Percentiles rank a stretch among this genome's conserved stretches.
Evolutionary conservation across 2,797 vertebrate genomes (phyloP).

Genomic region (Clamator glandarius): DNA sequence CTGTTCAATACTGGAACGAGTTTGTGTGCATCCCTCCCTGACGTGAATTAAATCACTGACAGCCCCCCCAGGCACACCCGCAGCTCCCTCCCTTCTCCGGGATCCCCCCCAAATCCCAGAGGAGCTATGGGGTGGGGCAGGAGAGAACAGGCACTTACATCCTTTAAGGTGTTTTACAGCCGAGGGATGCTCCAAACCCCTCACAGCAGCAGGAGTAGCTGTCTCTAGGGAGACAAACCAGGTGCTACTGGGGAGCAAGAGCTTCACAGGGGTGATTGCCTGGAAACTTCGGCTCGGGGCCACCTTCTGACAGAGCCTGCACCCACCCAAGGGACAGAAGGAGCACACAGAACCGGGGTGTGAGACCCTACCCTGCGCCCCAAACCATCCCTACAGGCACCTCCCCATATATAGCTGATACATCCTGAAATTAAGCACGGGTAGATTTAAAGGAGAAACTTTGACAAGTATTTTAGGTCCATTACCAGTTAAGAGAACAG

Average conservation of each 20-base stretch:
- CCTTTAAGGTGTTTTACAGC: neutral
- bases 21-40: neutral
- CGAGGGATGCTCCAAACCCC: neutral
- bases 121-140: neutral
- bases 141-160: neutral
- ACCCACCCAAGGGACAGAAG: neutral
- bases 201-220: neutral
- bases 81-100: neutral
- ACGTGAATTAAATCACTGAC: neutral
- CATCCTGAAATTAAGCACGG: neutral
- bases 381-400: neutral
- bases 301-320: neutral
- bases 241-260: too few relatives aligned
- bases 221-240: accelerated
- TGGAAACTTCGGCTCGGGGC: neutral
- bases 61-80: neutral
- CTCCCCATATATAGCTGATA: neutral
- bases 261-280: neutral
- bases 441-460: neutral
- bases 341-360: too few relatives aligned
- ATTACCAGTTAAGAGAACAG: neutral
- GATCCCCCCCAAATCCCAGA: neutral
- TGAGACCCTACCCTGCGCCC: neutral
- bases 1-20: neutral
- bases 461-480: neutral